phyloP scores from a whole-genome alignment of 2,888 invertebrate genomes.

The Cephus nigrinus region DNA sequence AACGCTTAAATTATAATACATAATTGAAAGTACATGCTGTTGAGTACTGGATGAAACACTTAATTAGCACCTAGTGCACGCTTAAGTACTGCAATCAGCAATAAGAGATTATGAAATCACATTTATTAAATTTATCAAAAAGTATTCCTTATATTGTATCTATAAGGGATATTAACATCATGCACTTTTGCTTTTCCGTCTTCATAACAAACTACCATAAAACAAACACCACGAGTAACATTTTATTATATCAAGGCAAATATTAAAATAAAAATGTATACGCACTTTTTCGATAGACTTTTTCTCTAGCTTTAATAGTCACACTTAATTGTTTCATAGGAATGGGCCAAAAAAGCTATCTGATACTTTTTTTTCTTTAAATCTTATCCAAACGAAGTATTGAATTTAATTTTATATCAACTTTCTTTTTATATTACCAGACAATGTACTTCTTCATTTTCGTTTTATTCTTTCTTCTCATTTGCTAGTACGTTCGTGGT shows the following conservation, averaged over 20 bases:
- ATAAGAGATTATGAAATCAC: background rate
- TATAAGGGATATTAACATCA: background rate
- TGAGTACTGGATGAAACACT: background rate
- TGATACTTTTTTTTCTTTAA: background rate
- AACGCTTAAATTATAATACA: background rate
- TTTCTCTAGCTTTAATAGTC: background rate
- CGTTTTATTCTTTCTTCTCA: slow-evolving; percentile 51
- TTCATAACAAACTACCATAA: background rate
- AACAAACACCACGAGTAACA: background rate
- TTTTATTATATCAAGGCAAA: background rate
- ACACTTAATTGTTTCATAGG: slow-evolving; percentile 8
- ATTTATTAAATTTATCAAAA: background rate
- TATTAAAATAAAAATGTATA: too few species aligned
- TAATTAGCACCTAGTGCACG: background rate
- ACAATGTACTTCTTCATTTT: background rate
- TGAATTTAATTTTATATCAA: background rate
- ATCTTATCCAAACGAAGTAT: background rate
- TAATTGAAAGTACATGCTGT: background rate
- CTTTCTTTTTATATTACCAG: background rate
- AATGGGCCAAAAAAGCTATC: slow-evolving; percentile 8
- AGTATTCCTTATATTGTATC: background rate
- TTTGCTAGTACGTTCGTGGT: slow-evolving; percentile 43
- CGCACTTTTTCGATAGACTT: too few species aligned
- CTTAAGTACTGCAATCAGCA: background rate
- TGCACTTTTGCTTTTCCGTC: background rate